phyloP scores from a whole-genome alignment of 2,888 invertebrate species.

The Tryphoninae sp. region DNA sequence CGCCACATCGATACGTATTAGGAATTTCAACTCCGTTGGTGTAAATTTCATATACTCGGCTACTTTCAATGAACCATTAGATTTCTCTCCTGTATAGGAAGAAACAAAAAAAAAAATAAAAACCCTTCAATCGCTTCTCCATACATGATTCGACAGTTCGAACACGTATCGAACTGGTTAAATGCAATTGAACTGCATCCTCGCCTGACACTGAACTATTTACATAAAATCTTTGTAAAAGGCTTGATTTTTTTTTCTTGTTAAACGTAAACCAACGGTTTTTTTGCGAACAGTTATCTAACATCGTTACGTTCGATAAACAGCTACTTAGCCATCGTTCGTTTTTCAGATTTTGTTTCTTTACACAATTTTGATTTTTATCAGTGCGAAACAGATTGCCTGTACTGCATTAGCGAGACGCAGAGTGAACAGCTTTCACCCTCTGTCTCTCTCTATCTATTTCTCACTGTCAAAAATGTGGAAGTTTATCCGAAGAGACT shows the following conservation, averaged over 20 bases:
- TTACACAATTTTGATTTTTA: slow-evolving; percentile 72
- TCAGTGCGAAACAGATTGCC: slow-evolving; percentile 57
- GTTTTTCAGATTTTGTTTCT: slow-evolving; percentile 48
- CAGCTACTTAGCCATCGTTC: slow-evolving; percentile 72
- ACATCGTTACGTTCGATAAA: slow-evolving; percentile 73
- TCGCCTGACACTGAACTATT: slow-evolving; percentile 68
- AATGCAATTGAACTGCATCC: slow-evolving; percentile 53
- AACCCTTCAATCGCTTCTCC: slow-evolving; percentile 8
- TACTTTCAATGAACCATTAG: slow-evolving; percentile 36
- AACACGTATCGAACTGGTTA: slow-evolving; percentile 44
- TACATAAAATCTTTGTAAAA: slow-evolving; percentile 78
- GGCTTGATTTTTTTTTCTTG: slow-evolving; percentile 59
- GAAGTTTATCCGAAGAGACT: slow-evolving; percentile 34
- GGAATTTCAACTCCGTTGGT: slow-evolving; percentile 41
- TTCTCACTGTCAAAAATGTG: slow-evolving; percentile 21
- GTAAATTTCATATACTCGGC: slow-evolving; percentile 52
- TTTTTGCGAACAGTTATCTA: slow-evolving; percentile 71
- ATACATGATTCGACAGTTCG: slow-evolving; percentile 35
- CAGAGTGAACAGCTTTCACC: background rate
- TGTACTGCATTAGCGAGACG: background rate
- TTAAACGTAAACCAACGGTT: slow-evolving; percentile 72
- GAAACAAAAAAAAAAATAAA: slow-evolving; percentile 48
- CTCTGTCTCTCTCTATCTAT: background rate
- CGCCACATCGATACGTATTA: slow-evolving; percentile 56
- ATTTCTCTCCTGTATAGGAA: slow-evolving; percentile 54